Percentiles rank a stretch among this genome's conserved stretches.
Evolutionary conservation across 2,797 vertebrate genomes (phyloP).

Genomic region (Sebastes iracundus): DNA sequence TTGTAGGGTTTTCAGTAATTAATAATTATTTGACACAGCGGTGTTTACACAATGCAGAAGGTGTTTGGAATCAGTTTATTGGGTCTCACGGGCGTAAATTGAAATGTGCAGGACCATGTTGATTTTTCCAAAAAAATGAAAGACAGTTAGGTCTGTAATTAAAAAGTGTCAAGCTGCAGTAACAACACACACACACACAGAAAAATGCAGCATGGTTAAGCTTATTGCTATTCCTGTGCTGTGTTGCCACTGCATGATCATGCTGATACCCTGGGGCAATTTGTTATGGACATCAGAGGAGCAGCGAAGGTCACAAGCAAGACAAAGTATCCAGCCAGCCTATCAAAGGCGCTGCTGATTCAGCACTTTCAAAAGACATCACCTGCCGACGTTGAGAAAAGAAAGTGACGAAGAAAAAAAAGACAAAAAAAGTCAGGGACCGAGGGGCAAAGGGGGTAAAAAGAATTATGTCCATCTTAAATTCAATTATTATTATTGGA

Average conservation of each 20-base stretch:
- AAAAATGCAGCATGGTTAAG: background rate
- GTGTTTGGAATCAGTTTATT: conserved; percentile 11
- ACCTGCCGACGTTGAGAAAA: conserved; percentile 27
- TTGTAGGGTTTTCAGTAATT: conserved; percentile 19
- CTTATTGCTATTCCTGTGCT: conserved; percentile 53
- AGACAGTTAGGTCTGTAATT: conserved; percentile 31
- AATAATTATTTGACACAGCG: conserved; percentile 12
- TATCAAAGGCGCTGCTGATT: conserved; percentile 63
- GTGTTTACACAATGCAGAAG: background rate
- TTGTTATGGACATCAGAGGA: conserved; percentile 74
- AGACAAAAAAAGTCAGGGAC: background rate
- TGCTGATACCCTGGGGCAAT: conserved; percentile 67
- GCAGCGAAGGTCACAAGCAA: conserved; percentile 68
- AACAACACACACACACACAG: background rate
- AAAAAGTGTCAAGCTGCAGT: conserved; percentile 19
- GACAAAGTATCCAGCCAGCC: conserved; percentile 60
- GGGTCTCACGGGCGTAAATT: conserved; percentile 4
- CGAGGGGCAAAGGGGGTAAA: background rate
- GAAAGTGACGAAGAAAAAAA: background rate
- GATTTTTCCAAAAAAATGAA: conserved; percentile 7
- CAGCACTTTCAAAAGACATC: conserved; percentile 57
- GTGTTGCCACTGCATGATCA: conserved; percentile 62
- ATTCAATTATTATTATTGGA: background rate
- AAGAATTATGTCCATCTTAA: background rate
- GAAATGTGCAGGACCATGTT: conserved; percentile 20